A percentile compares a stretch with the other conserved stretches of the same genome.
phyloP scores from a whole-genome alignment of 2,888 invertebrate species.

The Thera britannica region DNA sequence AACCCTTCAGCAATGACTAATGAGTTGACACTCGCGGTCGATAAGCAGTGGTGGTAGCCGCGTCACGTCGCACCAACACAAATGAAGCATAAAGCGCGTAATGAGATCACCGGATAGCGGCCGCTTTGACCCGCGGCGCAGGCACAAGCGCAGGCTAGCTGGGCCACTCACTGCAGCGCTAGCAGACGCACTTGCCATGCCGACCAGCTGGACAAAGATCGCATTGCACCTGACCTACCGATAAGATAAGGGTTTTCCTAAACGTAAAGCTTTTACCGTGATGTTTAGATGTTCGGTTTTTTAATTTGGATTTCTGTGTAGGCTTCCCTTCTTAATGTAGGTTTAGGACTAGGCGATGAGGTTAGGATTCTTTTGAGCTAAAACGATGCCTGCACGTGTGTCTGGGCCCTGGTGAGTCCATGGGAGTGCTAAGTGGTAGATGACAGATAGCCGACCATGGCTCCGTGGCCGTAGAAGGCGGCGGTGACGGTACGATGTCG shows the following conservation, averaged over 20 bases:
- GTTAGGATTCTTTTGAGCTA: background rate
- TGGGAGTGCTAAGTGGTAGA: conserved; percentile 19
- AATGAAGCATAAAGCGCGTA: conserved; percentile 45
- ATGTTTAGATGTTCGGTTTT: too few relatives aligned
- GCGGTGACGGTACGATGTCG: conserved; percentile 15
- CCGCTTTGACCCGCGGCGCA: conserved; percentile 11
- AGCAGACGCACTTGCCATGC: conserved; percentile 12
- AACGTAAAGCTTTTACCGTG: background rate
- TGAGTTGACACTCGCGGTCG: background rate
- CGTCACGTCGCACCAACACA: conserved; percentile 28
- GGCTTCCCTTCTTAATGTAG: too few relatives aligned
- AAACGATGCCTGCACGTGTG: background rate
- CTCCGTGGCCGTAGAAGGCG: conserved; percentile 19
- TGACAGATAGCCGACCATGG: conserved; percentile 6
- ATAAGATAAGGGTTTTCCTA: background rate
- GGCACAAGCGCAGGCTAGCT: background rate
- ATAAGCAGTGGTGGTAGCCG: conserved; percentile 2
- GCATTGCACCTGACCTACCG: background rate
- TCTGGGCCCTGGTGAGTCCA: conserved; percentile 3
- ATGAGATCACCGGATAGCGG: conserved; percentile 39
- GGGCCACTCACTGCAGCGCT: conserved; percentile 6
- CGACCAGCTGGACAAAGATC: conserved; percentile 10
- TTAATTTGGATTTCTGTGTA: too few relatives aligned
- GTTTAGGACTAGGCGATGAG: too few relatives aligned
- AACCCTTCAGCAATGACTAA: background rate